Evolutionary conservation across 2,888 invertebrate genomes (phyloP), one percentile per base, ranked within the genome.

Genomic region (Cryptocephalus primarius): DNA sequence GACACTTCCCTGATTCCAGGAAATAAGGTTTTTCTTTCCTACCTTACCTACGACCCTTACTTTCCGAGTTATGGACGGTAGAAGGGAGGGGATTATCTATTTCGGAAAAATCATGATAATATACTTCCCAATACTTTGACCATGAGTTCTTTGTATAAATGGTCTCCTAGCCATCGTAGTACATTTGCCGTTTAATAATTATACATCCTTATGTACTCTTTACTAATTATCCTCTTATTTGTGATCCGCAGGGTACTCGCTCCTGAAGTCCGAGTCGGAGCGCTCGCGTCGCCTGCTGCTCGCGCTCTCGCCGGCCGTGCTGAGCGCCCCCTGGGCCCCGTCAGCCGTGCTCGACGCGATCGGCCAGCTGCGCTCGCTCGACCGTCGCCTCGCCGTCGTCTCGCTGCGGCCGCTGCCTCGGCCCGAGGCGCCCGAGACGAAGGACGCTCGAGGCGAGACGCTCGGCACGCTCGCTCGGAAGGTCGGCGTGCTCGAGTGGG

Each of bases 401-500:
- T 59, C 70, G 2, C 58, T 75, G 42, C 71, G 71, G 51, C 67
- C 71, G 47, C 47, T 74, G 8, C 74, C 75, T 8, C 63, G 59
- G 39, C 57, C 45, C 40, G 55, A 58, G 39, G 57, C 59, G 38
- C 22, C 22, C 22, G 71, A 60, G 60, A 38, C 60, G 13, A 73
- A 64, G 64, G 73, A 67, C 45, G 59, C 63, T 44, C 65, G 58
- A 54, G 80, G 77, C 50, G 74, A 72, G 67, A 75, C 74, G 49
- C 65, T 75, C 61, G 72, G 70, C 60, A 67, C 64, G 41, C 60
- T 31, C 33, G 13, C 12, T 11, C 14, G 32, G 11, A 71, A 71
- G 57, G 66, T 74, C 56, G 72, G 71, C 49, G 70, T 75, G 54
- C 72, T 76, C 53, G 63, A 73, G 50, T 79, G 78, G 77, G 70